Percentiles rank a stretch among this genome's conserved stretches.
Evolutionary conservation across 2,797 vertebrate species (phyloP).

Genomic region (Nannoperca australis): DNA sequence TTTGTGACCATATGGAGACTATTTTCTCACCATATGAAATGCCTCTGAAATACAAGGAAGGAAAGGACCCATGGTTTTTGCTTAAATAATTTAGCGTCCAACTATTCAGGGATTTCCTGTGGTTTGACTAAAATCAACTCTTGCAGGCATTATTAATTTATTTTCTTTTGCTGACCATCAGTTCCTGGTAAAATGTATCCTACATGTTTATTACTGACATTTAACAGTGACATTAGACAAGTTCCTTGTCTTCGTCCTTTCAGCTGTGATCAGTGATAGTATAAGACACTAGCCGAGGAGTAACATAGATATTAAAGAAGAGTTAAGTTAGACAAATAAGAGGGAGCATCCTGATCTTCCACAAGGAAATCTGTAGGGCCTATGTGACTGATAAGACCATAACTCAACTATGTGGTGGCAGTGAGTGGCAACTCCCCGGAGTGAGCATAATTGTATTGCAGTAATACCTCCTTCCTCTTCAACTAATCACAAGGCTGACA

Average conservation of each 20-base stretch:
- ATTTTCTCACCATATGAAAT: no score
- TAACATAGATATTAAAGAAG: constrained; percentile 30
- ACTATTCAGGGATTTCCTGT: constrained; percentile 68
- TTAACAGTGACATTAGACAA: constrained; percentile 11
- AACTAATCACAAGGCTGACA: constrained; percentile 50
- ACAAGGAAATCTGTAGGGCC: constrained; percentile 50
- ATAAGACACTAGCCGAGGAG: constrained; percentile 7
- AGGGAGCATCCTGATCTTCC: constrained; percentile 47
- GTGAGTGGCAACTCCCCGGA: constrained; percentile 53
- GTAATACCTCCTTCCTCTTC: constrained; percentile 34
- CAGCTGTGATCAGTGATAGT: constrained; percentile 15
- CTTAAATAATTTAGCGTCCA: constrained; percentile 73
- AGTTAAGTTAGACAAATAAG: constrained; percentile 38
- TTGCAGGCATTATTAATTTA: constrained; percentile 21
- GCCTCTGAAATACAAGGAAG: no score
- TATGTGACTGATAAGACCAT: constrained; percentile 56
- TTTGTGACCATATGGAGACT: no score
- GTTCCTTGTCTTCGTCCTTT: not conserved
- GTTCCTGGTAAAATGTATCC: constrained; percentile 43
- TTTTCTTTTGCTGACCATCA: constrained; percentile 19
- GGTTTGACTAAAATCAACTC: constrained; percentile 70
- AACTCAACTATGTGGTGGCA: constrained; percentile 37
- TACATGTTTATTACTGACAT: constrained; percentile 34
- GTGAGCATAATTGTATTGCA: constrained; percentile 42
- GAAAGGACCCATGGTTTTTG: constrained; percentile 34